Percentiles rank a stretch among this genome's conserved stretches.
These are phyloP conservation scores for Pseudoips prasinana DNA, from an alignment of 2,888 invertebrate genomes.

Conservation along the genomic window DNA sequence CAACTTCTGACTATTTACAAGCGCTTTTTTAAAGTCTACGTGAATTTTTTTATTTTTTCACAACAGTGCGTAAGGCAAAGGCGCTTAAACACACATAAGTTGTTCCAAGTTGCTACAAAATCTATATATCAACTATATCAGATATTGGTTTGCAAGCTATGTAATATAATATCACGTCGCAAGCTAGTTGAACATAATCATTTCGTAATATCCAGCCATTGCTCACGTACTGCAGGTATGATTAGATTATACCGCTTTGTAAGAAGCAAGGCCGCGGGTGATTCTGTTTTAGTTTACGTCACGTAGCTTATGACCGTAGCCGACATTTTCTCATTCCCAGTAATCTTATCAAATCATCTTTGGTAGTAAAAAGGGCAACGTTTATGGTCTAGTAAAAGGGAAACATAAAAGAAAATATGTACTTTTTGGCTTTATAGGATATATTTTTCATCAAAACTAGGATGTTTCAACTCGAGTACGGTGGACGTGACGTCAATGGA, in stretches of 20 bases:
- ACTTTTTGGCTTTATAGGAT: conserved; percentile 1
- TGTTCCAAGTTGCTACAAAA: too few relatives aligned
- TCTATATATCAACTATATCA: too few relatives aligned
- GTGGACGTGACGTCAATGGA: too few relatives aligned
- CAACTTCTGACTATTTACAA: too few relatives aligned
- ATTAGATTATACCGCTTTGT: conserved; percentile 32
- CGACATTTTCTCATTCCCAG: conserved; percentile 23
- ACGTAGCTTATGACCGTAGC: conserved; percentile 21
- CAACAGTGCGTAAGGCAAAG: too few relatives aligned
- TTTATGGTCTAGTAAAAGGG: conserved; percentile 20
- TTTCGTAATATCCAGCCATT: too few relatives aligned
- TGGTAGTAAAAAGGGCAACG: conserved; percentile 15
- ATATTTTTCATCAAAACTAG: conserved; percentile 2
- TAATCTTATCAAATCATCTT: conserved; percentile 32
- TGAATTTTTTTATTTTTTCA: too few relatives aligned
- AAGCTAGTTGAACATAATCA: too few relatives aligned
- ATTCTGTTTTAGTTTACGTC: conserved; percentile 27
- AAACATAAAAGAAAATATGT: conserved; percentile 9
- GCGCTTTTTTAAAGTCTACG: too few relatives aligned
- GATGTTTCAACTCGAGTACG: not conserved
- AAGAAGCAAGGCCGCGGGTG: conserved; percentile 6
- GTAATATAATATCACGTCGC: too few relatives aligned
- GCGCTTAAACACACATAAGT: too few relatives aligned
- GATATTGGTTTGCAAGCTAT: too few relatives aligned
- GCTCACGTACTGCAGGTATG: conserved; percentile 31